Evolutionary conservation across 1,140 invertebrate species (phyloP).

Genomic region (Cataglyphis hispanica): DNA sequence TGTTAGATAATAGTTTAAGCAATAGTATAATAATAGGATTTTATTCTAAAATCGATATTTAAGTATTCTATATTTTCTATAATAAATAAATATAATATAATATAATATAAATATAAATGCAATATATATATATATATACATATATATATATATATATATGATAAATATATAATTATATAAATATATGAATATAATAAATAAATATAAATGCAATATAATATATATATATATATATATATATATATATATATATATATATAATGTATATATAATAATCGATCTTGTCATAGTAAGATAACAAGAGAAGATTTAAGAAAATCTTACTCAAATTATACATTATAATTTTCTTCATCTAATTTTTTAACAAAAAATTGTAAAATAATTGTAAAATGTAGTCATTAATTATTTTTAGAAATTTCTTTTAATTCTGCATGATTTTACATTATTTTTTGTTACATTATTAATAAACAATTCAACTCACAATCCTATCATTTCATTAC

Average conservation of each 20-base stretch:
- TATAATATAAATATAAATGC: background rate
- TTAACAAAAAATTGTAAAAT: background rate
- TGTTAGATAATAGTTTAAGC: conserved; percentile 9
- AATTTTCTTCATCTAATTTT: background rate
- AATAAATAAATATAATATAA: conserved; percentile 4
- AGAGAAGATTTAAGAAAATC: background rate
- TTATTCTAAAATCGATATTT: background rate
- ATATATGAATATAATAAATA: no score
- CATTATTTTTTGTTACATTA: background rate
- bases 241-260: no score
- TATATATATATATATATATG: no score
- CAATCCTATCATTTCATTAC: background rate
- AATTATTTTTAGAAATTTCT: background rate
- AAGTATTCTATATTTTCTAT: background rate
- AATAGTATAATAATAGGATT: background rate
- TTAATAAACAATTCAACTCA: background rate
- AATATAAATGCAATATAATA: no score
- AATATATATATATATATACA: background rate
- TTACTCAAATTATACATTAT: background rate
- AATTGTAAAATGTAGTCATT: background rate
- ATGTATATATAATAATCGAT: no score
- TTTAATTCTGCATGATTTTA: background rate
- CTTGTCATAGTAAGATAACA: background rate
- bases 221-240: no score
- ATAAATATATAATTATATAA: no score